Percentiles rank a stretch among this genome's conserved stretches.
phyloP scores from a whole-genome alignment of 2,888 invertebrate species.

The Hypselothyrea guttata region DNA sequence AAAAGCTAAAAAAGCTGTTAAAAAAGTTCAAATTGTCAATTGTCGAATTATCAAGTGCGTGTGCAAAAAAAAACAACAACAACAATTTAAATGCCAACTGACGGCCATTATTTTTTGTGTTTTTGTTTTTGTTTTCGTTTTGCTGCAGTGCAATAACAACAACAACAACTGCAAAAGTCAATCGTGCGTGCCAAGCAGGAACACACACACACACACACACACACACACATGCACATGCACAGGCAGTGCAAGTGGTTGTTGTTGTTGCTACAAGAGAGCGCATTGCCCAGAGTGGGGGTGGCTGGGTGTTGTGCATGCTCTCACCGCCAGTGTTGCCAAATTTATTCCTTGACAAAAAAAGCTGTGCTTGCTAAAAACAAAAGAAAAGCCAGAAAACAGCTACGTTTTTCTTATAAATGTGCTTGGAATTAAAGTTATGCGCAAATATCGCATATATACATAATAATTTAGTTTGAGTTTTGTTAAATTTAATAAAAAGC shows the following conservation, averaged over 20 bases:
- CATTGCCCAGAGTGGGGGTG: slow-evolving; percentile 1
- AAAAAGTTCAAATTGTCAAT: slow-evolving; percentile 33
- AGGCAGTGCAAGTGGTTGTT: slow-evolving; percentile 63
- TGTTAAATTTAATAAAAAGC: no score
- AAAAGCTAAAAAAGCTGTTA: slow-evolving; percentile 27
- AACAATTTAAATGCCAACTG: slow-evolving; percentile 46
- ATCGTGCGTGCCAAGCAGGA: slow-evolving; percentile 52
- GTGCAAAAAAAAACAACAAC: slow-evolving; percentile 31
- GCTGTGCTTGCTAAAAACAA: no score
- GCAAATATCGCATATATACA: no score
- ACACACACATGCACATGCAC: neutral
- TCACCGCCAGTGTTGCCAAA: no score
- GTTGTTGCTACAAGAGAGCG: slow-evolving; percentile 17
- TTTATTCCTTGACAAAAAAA: no score
- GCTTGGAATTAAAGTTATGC: no score
- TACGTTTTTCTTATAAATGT: no score
- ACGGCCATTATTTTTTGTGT: slow-evolving; percentile 24
- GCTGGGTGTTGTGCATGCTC: slow-evolving; percentile 20
- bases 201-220: slow-evolving; percentile 25
- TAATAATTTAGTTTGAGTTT: no score
- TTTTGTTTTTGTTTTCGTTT: neutral
- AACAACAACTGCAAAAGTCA: slow-evolving; percentile 45
- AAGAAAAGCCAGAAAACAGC: no score
- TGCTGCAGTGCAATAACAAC: slow-evolving; percentile 8
- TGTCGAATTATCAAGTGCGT: slow-evolving; percentile 52